These are phyloP conservation scores for Balaeniceps rex DNA, from an alignment of 2,113 vertebrate genomes.

Conservation along the genomic window DNA sequence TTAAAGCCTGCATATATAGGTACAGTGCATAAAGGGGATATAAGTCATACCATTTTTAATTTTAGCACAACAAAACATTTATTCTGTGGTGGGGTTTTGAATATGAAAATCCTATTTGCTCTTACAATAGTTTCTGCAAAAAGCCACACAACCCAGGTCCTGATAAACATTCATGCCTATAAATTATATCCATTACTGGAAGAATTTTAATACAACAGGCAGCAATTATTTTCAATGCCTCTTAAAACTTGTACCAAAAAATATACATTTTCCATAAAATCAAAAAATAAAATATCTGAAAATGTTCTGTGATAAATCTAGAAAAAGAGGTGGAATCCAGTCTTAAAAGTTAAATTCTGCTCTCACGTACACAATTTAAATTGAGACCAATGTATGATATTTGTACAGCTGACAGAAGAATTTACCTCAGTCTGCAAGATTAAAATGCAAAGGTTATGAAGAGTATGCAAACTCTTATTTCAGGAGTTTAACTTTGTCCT, in stretches of 20 bases:
- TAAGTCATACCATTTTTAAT: not conserved
- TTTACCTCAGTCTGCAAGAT: not conserved
- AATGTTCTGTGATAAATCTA: not conserved
- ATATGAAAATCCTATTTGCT: not conserved
- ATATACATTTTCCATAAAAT: constrained; percentile 68
- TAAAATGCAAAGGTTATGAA: not conserved
- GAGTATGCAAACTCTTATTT: constrained; percentile 63
- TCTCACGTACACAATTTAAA: not conserved
- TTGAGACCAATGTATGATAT: not conserved
- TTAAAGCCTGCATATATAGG: not conserved
- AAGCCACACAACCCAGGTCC: not conserved
- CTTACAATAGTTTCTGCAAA: not conserved
- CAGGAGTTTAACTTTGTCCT: constrained; percentile 88
- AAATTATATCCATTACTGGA: not conserved
- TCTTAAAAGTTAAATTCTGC: not conserved
- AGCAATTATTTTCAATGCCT: constrained; percentile 52
- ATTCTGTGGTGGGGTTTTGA: not conserved
- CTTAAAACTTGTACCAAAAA: constrained; percentile 71
- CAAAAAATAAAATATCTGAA: constrained; percentile 60
- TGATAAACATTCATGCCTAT: not conserved
- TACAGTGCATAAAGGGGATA: fast-evolving
- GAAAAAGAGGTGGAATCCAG: not conserved
- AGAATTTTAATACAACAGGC: constrained; percentile 8
- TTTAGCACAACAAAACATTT: not conserved
- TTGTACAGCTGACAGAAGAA: not conserved